Base-by-base conservation (phyloP, 2,888 invertebrate genomes). In the Nephrotoma flavescens region DNA sequence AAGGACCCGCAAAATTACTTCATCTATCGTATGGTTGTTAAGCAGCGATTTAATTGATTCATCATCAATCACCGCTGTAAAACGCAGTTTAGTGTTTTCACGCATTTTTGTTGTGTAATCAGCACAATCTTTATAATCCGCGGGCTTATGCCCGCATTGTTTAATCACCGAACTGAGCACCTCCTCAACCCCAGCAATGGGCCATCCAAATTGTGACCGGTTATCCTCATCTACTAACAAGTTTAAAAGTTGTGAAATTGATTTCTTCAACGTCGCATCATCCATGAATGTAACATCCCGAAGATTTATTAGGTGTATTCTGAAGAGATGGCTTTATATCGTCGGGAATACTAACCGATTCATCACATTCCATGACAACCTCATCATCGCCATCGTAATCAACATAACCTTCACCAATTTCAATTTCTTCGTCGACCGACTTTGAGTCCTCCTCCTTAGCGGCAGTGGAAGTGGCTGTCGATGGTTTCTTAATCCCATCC, bases 21-120 rank as follows among this genome's bases (percentile, higher is more conserved):
- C 96, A 91, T 97, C 97, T 86, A 97, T 96, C 87, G 97, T 96
- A 91, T 97, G 96, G 86, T 96, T 96, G 89, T 96, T 96, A 85
- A 97, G 93, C 89, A 97, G 93, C 83, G 95, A 94, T 89, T 96
- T 95, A 9, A 97, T 95, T 87, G 95, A 94, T 89, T 95, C 94
- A 91, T 97, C 97, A 90, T 97, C 97, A 88, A 96, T 95, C 85
- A 97, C 96, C 88, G 96, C 96, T 0, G 96, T 95, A 90, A 97
- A 96, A n/a, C 96, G 92, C 71, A 96, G 93, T 89, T 97, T 97
- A 15, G 96, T 94, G 91, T 97, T 97, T 91, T 97, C 96, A 12
- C 97, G 93, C 91, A 97, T 93, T 87, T 96, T 93, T 87, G 94
- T 93, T 87, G 93, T 93, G 87, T 94, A 94, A 88, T 95, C 95